A percentile compares a stretch with the other conserved stretches of the same genome.
These are phyloP conservation scores for Saturnia japonica DNA, from an alignment of 2,888 invertebrate species.

Conservation along the genomic window DNA sequence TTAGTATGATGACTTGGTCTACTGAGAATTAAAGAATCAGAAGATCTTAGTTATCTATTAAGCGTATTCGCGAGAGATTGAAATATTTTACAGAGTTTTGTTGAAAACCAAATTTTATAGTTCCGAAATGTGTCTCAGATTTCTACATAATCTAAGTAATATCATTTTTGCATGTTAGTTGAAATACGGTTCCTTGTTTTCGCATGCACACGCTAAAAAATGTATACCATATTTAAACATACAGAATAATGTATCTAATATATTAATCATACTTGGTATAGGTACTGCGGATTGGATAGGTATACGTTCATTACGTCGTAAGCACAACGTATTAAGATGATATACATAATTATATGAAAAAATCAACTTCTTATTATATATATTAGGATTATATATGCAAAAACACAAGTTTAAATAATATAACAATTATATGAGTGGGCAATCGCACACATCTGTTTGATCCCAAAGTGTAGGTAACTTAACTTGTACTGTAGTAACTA, in stretches of 20 bases:
- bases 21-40: too few relatives aligned
- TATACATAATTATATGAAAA: neutral
- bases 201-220: slow-evolving; percentile 9
- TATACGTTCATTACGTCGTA: slow-evolving; percentile 3
- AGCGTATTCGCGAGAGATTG: too few relatives aligned
- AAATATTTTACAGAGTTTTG: neutral
- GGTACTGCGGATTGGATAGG: neutral
- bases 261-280: neutral
- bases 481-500: too few relatives aligned
- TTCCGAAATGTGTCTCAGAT: neutral
- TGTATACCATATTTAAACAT: slow-evolving; percentile 10
- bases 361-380: neutral
- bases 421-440: too few relatives aligned
- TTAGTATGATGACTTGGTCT: too few relatives aligned
- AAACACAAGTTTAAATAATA: too few relatives aligned
- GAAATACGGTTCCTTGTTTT: slow-evolving; percentile 9
- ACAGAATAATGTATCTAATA: slow-evolving; percentile 15
- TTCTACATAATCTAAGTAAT: neutral
- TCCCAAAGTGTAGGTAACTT: too few relatives aligned
- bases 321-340: neutral
- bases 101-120: neutral
- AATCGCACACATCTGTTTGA: too few relatives aligned
- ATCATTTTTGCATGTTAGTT: neutral
- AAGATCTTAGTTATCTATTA: too few relatives aligned
- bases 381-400: neutral